A percentile compares a stretch with the other conserved stretches of the same genome.
Evolutionary conservation across 1,140 invertebrate genomes (phyloP).

Genomic region (Heterodera carotae): DNA sequence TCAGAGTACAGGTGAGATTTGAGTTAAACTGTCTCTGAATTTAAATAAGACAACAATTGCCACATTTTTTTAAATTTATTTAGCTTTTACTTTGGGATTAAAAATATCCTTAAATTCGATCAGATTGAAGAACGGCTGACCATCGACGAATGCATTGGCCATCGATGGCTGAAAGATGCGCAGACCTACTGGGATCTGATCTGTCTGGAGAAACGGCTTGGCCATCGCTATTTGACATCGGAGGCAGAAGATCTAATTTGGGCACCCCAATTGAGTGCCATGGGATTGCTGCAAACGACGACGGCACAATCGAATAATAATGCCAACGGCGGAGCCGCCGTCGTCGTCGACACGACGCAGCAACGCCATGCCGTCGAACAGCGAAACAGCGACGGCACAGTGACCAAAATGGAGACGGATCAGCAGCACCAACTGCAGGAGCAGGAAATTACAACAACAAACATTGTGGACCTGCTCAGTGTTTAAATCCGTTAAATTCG

Average conservation of each 20-base stretch:
- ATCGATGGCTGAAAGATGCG: conserved; percentile 83
- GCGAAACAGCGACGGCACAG: neutral
- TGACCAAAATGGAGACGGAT: neutral
- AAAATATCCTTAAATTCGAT: neutral
- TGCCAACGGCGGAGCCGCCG: neutral
- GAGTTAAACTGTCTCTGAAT: no score
- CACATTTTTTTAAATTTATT: no score
- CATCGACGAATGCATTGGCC: conserved; percentile 90
- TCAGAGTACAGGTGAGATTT: conserved; percentile 86
- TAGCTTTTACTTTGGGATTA: no score
- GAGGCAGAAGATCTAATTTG: conserved; percentile 29
- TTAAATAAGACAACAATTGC: no score
- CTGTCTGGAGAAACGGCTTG: conserved; percentile 29
- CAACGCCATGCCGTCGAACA: neutral
- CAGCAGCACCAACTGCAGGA: neutral
- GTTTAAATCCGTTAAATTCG: neutral
- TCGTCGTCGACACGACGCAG: neutral
- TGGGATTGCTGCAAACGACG: conserved; percentile 22
- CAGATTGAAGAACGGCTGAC: conserved; percentile 67
- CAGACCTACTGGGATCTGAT: conserved; percentile 42
- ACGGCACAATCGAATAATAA: neutral
- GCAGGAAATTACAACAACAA: neutral
- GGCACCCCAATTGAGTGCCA: conserved; percentile 18
- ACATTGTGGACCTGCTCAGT: neutral
- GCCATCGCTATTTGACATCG: conserved; percentile 27